These are phyloP conservation scores for Enteromius treurensis DNA, from an alignment of 2,797 vertebrate genomes.

Conservation along the genomic window DNA sequence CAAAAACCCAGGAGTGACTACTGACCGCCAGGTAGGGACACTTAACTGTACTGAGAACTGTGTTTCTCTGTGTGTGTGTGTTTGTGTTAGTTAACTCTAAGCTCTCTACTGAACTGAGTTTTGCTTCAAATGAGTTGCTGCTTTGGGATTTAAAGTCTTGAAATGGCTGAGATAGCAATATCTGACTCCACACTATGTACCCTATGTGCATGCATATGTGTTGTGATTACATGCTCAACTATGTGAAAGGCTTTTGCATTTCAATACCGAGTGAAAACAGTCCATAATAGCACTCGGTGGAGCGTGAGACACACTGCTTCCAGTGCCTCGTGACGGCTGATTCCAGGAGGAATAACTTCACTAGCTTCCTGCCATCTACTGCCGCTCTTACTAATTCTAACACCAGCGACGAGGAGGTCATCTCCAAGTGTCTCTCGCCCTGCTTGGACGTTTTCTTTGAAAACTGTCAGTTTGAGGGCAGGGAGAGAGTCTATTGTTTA, in stretches of 20 bases:
- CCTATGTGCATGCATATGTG: conserved; percentile 11
- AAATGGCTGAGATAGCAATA: conserved; percentile 4
- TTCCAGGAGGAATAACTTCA: conserved; percentile 50
- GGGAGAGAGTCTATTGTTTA: neutral
- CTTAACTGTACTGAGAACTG: conserved; percentile 37
- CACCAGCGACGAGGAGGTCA: conserved; percentile 39
- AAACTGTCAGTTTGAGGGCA: neutral
- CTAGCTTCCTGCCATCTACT: conserved; percentile 24
- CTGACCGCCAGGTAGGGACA: conserved; percentile 59
- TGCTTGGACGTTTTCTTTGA: neutral
- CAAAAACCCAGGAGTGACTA: conserved; percentile 24
- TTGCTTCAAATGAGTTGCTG: conserved; percentile 3
- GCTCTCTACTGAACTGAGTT: conserved; percentile 31
- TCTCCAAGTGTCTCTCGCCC: conserved; percentile 22
- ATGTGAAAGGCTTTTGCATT: conserved; percentile 20
- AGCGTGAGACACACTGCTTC: conserved; percentile 2
- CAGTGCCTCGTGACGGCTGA: conserved; percentile 18
- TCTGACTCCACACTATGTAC: conserved; percentile 17
- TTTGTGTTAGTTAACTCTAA: conserved; percentile 21
- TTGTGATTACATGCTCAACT: conserved; percentile 16
- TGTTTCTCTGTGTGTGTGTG: conserved; percentile 29
- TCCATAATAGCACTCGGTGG: conserved; percentile 14
- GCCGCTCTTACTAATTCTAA: conserved; percentile 34
- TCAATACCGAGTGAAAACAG: conserved; percentile 4
- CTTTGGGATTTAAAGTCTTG: neutral